These are phyloP conservation scores for Trigoniulus corallinus DNA, from an alignment of 1,140 invertebrate species.

Conservation along the genomic window DNA sequence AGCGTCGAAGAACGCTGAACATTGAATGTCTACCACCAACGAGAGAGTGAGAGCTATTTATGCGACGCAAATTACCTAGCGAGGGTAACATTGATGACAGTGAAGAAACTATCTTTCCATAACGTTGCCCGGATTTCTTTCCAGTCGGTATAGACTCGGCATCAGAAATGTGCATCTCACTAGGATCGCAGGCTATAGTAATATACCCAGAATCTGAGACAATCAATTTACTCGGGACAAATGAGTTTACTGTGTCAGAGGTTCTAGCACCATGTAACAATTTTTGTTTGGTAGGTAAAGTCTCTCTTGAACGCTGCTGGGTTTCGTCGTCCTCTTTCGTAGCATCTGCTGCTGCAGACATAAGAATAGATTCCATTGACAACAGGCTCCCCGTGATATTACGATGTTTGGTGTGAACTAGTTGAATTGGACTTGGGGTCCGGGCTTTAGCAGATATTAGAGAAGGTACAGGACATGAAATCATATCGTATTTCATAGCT, in stretches of 20 bases:
- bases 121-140: neutral
- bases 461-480: too few relatives aligned
- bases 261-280: neutral
- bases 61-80: neutral
- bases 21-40: neutral
- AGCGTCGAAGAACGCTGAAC: neutral
- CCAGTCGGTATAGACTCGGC: neutral
- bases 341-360: slow-evolving; percentile 1
- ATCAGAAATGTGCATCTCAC: neutral
- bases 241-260: neutral
- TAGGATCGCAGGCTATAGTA: neutral
- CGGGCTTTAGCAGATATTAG: too few relatives aligned
- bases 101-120: neutral
- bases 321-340: neutral
- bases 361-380: slow-evolving; percentile 7
- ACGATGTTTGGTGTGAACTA: neutral
- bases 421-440: slow-evolving; percentile 2
- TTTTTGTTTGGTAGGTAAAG: neutral
- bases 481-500: too few relatives aligned
- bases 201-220: neutral
- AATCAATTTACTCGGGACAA: neutral
- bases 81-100: slow-evolving; percentile 6
- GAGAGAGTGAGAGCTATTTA: slow-evolving; percentile 1
- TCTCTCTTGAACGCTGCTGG: neutral
- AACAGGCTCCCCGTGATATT: slow-evolving; percentile 4